A percentile compares a stretch with the other conserved stretches of the same genome.
These are phyloP conservation scores for Rhagophthalmus giganteus DNA, from an alignment of 2,888 invertebrate genomes.

Conservation along the genomic window DNA sequence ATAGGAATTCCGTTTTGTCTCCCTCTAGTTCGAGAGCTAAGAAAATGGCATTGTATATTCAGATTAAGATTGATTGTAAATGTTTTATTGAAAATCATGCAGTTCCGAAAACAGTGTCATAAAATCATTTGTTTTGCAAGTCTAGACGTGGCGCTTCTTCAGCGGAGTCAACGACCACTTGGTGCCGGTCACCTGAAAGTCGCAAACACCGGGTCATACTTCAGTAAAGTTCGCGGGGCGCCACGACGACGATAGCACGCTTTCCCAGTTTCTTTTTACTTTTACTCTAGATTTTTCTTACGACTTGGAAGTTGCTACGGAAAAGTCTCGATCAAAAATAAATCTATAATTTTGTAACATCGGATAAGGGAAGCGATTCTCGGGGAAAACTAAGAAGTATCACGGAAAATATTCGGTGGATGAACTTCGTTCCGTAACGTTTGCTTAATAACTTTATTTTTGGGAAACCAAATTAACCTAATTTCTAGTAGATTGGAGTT, in stretches of 20 bases:
- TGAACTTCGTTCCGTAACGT: conserved; percentile 3
- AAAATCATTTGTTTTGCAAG: conserved; percentile 40
- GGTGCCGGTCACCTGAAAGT: conserved; percentile 44
- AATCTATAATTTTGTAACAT: conserved; percentile 22
- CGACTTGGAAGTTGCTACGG: conserved; percentile 10
- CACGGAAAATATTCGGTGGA: conserved; percentile 5
- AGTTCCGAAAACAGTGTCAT: conserved; percentile 39
- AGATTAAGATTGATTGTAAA: conserved; percentile 18
- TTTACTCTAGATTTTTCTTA: conserved; percentile 20
- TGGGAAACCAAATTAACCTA: conserved; percentile 9
- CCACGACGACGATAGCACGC: conserved; percentile 26
- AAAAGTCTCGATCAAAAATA: conserved; percentile 20
- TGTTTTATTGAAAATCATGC: conserved; percentile 28
- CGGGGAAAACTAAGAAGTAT: conserved; percentile 9
- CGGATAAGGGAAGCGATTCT: conserved; percentile 10
- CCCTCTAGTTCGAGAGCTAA: too few species aligned
- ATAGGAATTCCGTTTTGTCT: too few species aligned
- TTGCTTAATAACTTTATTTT: conserved; percentile 4
- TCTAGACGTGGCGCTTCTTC: conserved; percentile 43
- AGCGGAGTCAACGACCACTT: conserved; percentile 43
- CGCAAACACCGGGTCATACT: conserved; percentile 40
- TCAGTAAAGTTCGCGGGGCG: conserved; percentile 31
- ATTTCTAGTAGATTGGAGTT: conserved; percentile 4
- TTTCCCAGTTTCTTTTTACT: conserved; percentile 24
- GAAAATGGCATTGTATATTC: conserved; percentile 10